Evolutionary conservation across 2,113 vertebrate species (phyloP), one percentile per base, ranked within the genome.

Genomic region (Numenius arquata): DNA sequence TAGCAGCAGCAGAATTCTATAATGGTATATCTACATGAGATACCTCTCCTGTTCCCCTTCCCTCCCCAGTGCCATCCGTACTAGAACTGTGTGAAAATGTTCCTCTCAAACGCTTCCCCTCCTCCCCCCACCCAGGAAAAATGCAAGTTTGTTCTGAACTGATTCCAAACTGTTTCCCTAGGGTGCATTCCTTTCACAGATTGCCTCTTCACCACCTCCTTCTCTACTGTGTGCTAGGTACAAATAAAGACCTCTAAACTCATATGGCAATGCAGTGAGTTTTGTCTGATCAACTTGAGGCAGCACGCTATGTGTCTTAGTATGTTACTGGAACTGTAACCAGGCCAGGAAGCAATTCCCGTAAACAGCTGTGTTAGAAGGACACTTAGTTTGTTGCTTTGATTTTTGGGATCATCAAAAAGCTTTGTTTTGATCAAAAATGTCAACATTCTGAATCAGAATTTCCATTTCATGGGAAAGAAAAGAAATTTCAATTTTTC

Each of bases 1-100:
- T 13, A 75, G 40, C 56, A 67, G 47, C 45, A 65, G 43, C 8
- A 65, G 30, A 63, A 67, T 27, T 63, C 22, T 65, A 2, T 38
- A 30, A 70, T 3, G 3, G 8, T 40, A 8, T 15, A 53, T n/a
- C 22, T 47, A 23, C 4, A 17, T 0, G 2, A 66, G 73, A 66
- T 21, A 29, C 6, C 4, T 4, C n/a, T 76, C n/a, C 79, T 73
- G 59, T 43, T 92, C 36, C 27, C 21, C 13, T 40, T 65, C 58
- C 7, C 16, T 79, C 59, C 13, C 5, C 22, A 30, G 18, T 25
- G 32, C 38, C 19, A 26, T 12, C 29, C 5, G 1, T 63, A 59
- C 26, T 22, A 73, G n/a, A 71, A 21, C 11, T 22, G 26, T 11
- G 11, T n/a, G n/a, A 83, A 93, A 79, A 77, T 48, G 10, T 81